Evolutionary conservation across 2,888 invertebrate genomes (phyloP), one percentile per base, ranked within the genome.

Genomic region (Lasioglossum marginatum): DNA sequence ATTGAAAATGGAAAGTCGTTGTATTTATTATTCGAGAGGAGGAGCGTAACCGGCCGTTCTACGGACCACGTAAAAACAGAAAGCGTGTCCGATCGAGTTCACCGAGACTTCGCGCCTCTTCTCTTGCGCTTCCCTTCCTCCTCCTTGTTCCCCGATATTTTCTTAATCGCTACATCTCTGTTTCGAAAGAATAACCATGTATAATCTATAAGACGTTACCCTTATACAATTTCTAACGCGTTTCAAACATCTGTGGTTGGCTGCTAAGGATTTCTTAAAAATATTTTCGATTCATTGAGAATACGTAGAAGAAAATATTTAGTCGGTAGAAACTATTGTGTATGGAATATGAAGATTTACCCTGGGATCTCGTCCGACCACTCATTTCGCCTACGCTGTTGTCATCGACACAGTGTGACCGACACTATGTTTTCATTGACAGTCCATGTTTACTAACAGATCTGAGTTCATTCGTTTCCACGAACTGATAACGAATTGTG

Each of bases 51-150:
- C 76, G 87, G 45, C 82, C 82, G 85, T 86, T 89, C 88, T 85
- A 86, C 83, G 88, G 86, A 77, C 86, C 79, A 89, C 82, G 88
- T 87, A 91, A 91, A 91, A 91, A 91, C 91, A 91, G 91, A 91
- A 91, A 91, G 91, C 91, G 91, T 91, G 88, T 91, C 91, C 89
- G 84, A 83, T 85, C 79, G 81, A 91, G 87, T 88, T 81, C 84
- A 82, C 66, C 83, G 84, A 88, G 87, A 90, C 87, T 89, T 87
- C 78, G 81, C 88, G 82, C 77, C 85, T 83, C 80, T 81, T 48
- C 68, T 68, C 68, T 68, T 40, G 27, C 74, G 31, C 66, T 73
- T 72, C 71, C 66, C 75, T 75, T 31, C 66, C 75, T 75, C 16
- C 27, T 77, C 14, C 48, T 74, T 57, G 60, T 63, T 77, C 14